Evolutionary conservation across 2,113 vertebrate species (phyloP).

Genomic region (Podocnemis expansa): DNA sequence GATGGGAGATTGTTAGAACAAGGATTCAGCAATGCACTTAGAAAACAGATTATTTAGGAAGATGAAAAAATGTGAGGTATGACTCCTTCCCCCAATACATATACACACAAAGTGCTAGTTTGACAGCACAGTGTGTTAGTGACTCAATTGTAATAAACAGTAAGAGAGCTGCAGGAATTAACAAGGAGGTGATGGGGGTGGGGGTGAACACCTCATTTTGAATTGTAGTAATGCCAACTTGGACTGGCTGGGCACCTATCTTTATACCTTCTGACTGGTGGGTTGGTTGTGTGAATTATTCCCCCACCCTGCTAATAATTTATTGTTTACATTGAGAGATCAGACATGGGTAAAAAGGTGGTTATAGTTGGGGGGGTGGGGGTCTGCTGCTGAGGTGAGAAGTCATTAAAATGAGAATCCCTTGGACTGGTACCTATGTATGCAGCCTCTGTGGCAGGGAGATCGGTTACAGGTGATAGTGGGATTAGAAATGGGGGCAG

Average conservation of each 20-base stretch:
- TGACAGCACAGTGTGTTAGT: slow-evolving; percentile 10
- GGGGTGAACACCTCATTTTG: neutral
- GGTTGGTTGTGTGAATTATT: neutral
- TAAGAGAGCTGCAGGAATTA: slow-evolving; percentile 20
- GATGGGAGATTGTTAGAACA: slow-evolving; percentile 68
- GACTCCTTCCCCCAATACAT: slow-evolving; percentile 42
- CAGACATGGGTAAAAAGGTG: neutral
- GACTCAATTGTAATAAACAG: slow-evolving; percentile 31
- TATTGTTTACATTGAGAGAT: neutral
- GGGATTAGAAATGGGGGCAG: neutral
- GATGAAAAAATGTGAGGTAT: slow-evolving; percentile 61
- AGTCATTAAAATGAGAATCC: neutral
- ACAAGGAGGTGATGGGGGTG: slow-evolving; percentile 23
- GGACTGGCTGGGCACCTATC: neutral
- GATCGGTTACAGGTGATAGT: neutral
- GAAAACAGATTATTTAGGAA: slow-evolving; percentile 67
- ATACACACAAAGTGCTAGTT: slow-evolving; percentile 34
- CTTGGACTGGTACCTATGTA: neutral
- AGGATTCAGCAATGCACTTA: slow-evolving; percentile 60
- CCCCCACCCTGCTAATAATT: fast-evolving
- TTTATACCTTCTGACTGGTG: neutral
- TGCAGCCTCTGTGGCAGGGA: neutral
- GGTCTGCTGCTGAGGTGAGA: neutral
- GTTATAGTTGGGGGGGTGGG: neutral
- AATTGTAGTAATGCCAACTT: neutral